Base-by-base conservation (phyloP, 1,140 invertebrate species). In the Geopemphigus sp. region DNA sequence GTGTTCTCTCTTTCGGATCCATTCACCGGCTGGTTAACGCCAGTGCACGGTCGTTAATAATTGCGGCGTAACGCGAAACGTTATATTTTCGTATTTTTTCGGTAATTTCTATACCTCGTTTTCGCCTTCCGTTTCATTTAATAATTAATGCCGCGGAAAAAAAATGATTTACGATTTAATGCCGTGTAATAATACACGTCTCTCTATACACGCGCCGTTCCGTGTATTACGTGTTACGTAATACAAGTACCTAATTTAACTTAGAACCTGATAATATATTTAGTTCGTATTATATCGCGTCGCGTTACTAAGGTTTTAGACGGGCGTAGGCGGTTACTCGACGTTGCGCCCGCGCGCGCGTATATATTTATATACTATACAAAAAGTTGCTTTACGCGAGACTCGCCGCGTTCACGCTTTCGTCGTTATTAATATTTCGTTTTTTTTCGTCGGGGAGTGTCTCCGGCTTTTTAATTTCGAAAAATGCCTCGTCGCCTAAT, bases 91-190 rank as follows among this genome's bases (percentile, higher is more conserved):
- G 32, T 39, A n/a, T n/a, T n/a, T n/a, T 39, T 39, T 39, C 32
- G 32, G 8, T 4, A 39, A 39, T 4, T 39, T 8, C 32, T 3
- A 39, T 4, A 39, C 32, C 32, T 39, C 32, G 32, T 39, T 39
- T 3, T 39, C 8, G 3, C 8, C 32, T 19, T 22, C 22, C 22
- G 1, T 63, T 32, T n/a, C n/a, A n/a, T n/a, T 32, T 32, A 32
- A 5, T 63, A 5, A 29, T 32, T 63, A 63, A 19, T 32, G 2
- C 32, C 61, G 17, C 8, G 17, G 32, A 15, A 32, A 63, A 63
- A 63, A 10, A 63, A 63, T 63, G 61, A 63, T 63, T 63, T 32
- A 63, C 32, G 61, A 10, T 19, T 10, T 19, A 32, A 63, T 63
- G 29, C 17, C 61, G 26, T 63, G 61, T 4, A 50, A 39, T 39